A percentile compares a stretch with the other conserved stretches of the same genome.
phyloP scores from a whole-genome alignment of 2,113 vertebrate genomes.

The Pseudonaja textilis region DNA sequence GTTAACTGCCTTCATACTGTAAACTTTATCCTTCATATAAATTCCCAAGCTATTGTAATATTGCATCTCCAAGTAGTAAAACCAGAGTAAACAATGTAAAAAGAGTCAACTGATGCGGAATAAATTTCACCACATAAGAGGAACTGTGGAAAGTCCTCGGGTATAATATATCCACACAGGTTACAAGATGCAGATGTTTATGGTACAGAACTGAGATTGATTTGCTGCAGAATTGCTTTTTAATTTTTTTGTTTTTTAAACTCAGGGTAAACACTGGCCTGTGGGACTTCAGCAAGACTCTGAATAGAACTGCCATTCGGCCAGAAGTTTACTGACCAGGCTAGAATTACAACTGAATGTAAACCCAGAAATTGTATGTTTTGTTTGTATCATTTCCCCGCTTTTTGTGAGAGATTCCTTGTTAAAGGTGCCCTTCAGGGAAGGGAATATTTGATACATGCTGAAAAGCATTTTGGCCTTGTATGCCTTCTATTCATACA shows the following conservation, averaged over 20 bases:
- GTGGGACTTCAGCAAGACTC: not conserved
- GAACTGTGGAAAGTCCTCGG: not conserved
- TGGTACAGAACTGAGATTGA: not conserved
- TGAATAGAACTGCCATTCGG: not conserved
- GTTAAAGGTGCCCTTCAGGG: not conserved
- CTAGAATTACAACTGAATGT: not conserved
- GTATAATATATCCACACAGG: not conserved
- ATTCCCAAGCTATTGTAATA: not conserved
- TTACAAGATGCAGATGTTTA: not conserved
- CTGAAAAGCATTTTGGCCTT: not conserved
- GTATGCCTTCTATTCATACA: not conserved
- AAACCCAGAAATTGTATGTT: not conserved
- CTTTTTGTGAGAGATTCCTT: not conserved
- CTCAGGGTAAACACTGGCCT: not conserved
- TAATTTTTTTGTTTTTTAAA: not conserved
- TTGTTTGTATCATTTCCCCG: not conserved
- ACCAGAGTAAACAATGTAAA: not conserved
- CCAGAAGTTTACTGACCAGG: not conserved
- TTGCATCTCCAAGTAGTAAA: not conserved
- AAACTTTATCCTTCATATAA: not conserved
- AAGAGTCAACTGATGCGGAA: not conserved
- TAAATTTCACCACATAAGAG: not conserved
- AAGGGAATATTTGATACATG: not conserved
- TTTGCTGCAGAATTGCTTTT: not conserved
- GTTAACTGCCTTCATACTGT: not conserved